Evolutionary conservation across 2,797 vertebrate species (phyloP).

Genomic region (Lagocephalus sceleratus): DNA sequence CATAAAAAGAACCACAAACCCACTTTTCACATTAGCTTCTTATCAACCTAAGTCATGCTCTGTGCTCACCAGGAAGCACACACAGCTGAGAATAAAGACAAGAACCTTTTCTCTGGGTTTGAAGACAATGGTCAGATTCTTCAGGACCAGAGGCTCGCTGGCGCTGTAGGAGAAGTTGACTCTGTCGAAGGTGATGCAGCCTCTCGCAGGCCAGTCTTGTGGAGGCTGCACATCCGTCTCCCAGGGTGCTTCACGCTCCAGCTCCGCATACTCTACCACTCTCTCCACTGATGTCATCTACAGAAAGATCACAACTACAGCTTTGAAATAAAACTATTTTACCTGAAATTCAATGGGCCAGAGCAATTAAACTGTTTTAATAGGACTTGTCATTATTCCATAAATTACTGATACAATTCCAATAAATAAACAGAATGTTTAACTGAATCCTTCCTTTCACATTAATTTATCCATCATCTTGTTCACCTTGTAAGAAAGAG

Average conservation of each 20-base stretch:
- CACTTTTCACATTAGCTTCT: constrained; percentile 58
- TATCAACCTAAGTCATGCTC: constrained; percentile 64
- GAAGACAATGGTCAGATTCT: constrained; percentile 85
- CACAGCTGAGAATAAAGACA: constrained; percentile 44
- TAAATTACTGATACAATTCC: too few relatives aligned
- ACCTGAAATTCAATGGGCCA: too few relatives aligned
- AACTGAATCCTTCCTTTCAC: too few relatives aligned
- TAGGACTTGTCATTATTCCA: too few relatives aligned
- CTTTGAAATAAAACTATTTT: background rate
- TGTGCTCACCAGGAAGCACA: constrained; percentile 40
- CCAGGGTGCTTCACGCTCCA: constrained; percentile 92
- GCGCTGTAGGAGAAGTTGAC: constrained; percentile 89
- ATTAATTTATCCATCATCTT: background rate
- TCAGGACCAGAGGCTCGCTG: constrained; percentile 84
- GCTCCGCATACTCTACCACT: constrained; percentile 89
- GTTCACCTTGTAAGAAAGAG: background rate
- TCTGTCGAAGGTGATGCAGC: constrained; percentile 86
- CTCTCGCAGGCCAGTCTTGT: constrained; percentile 83
- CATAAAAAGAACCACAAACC: constrained; percentile 61
- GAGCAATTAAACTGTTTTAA: too few relatives aligned
- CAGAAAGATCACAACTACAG: background rate
- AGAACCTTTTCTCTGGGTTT: constrained; percentile 88
- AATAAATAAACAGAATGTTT: too few relatives aligned
- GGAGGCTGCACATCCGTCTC: constrained; percentile 82
- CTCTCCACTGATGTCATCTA: constrained; percentile 93